Evolutionary conservation across 2,797 vertebrate species (phyloP).

Genomic region (Anguilla obscura): DNA sequence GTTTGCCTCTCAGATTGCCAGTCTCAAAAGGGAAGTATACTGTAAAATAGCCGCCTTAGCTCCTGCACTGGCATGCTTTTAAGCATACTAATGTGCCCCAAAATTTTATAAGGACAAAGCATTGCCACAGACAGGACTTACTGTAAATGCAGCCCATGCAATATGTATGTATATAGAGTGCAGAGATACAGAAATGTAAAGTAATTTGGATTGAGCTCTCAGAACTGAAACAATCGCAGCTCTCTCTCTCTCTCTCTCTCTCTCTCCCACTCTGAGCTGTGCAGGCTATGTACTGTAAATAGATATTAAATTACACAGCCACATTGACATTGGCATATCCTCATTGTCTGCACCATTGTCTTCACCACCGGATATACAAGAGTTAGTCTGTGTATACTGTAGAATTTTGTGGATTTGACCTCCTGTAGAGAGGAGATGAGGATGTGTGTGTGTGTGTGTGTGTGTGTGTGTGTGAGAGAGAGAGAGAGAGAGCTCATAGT

Average conservation of each 20-base stretch:
- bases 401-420: not conserved
- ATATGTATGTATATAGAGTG: not conserved
- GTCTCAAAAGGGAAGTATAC: constrained; percentile 48
- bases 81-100: constrained; percentile 30
- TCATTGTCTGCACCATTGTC: not conserved
- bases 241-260: not conserved
- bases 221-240: not conserved
- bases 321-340: not conserved
- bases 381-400: not conserved
- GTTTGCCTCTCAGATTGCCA: constrained; percentile 44
- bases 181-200: not conserved
- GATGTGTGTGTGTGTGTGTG: not conserved
- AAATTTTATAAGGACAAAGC: constrained; percentile 26
- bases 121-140: not conserved
- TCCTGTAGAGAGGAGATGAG: not conserved
- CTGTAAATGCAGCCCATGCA: not conserved
- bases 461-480: too few species aligned
- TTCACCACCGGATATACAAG: not conserved
- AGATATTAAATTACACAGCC: not conserved
- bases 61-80: not conserved
- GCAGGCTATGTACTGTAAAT: not conserved
- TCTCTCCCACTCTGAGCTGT: not conserved
- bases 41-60: constrained; percentile 33
- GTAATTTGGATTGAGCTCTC: not conserved
- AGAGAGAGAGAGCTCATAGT: not conserved